phyloP scores from a whole-genome alignment of 2,113 vertebrate species.

The Sterrhoptilus dennistouni region DNA sequence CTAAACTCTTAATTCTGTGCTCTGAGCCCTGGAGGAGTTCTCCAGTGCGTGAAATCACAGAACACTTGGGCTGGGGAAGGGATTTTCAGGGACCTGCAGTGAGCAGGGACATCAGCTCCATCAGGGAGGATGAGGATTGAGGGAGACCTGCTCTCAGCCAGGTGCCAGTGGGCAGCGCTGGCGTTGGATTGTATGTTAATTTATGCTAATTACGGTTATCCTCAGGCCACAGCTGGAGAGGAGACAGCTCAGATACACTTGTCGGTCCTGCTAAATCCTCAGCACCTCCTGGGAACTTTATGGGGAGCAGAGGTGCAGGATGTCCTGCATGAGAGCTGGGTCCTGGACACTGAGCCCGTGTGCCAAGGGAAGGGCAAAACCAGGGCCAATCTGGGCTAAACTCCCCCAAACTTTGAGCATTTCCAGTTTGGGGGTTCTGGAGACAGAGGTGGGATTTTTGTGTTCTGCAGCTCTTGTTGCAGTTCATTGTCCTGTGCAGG shows the following conservation, averaged over 20 bases:
- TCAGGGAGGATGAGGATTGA: neutral
- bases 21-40: neutral
- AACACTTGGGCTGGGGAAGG: rapidly evolving
- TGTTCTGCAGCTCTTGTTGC: neutral
- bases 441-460: neutral
- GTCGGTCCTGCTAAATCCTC: neutral
- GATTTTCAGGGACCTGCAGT: neutral
- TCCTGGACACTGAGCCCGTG: rapidly evolving
- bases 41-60: rapidly evolving
- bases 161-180: neutral
- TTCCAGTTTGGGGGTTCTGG: neutral
- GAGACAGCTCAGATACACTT: neutral
- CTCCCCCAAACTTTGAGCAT: neutral
- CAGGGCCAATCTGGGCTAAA: neutral
- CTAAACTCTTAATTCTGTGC: neutral
- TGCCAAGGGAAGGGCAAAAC: neutral
- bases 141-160: neutral
- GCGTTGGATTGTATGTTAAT: neutral
- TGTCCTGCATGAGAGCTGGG: neutral
- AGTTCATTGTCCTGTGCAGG: neutral
- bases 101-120: neutral
- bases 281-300: neutral
- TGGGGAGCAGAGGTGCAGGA: neutral
- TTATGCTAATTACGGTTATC: neutral
- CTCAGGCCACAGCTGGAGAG: neutral